phyloP scores from a whole-genome alignment of 92 coral and sea anemone genomes.

The Zoanthus gigantus region DNA sequence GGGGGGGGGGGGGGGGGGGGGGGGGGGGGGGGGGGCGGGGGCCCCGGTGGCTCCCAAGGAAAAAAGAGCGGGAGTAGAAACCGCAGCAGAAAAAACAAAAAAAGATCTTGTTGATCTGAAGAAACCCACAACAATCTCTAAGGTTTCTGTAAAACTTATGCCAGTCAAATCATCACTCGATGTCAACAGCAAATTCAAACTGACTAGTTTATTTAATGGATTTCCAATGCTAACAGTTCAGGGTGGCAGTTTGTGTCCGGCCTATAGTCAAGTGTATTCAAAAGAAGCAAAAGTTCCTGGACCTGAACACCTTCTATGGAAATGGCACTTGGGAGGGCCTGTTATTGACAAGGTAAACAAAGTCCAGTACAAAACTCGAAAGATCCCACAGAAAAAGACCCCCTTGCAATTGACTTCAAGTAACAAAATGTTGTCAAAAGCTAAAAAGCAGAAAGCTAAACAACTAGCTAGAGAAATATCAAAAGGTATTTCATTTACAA shows the following conservation, averaged over 20 bases:
- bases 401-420: background rate
- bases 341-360: slow-evolving; percentile 51
- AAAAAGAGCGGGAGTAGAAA: no score
- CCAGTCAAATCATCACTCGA: slow-evolving; percentile 45
- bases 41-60: no score
- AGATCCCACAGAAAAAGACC: slow-evolving; percentile 18
- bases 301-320: slow-evolving; percentile 75
- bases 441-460: slow-evolving; percentile 34
- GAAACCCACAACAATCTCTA: background rate
- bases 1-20: no score
- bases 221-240: slow-evolving; percentile 65
- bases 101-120: background rate
- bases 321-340: slow-evolving; percentile 83
- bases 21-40: no score
- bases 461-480: slow-evolving; percentile 24
- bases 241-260: slow-evolving; percentile 67
- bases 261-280: slow-evolving; percentile 62
- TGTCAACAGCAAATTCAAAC: slow-evolving; percentile 69
- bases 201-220: slow-evolving; percentile 68
- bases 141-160: slow-evolving; percentile 17
- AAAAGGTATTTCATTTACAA: background rate
- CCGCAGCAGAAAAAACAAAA: slow-evolving; percentile 2
- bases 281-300: slow-evolving; percentile 40
- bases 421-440: slow-evolving; percentile 26
- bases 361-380: slow-evolving; percentile 7